Conservation (phyloP, 2,113 vertebrate species). For the Todiramphus chloris region DNA sequence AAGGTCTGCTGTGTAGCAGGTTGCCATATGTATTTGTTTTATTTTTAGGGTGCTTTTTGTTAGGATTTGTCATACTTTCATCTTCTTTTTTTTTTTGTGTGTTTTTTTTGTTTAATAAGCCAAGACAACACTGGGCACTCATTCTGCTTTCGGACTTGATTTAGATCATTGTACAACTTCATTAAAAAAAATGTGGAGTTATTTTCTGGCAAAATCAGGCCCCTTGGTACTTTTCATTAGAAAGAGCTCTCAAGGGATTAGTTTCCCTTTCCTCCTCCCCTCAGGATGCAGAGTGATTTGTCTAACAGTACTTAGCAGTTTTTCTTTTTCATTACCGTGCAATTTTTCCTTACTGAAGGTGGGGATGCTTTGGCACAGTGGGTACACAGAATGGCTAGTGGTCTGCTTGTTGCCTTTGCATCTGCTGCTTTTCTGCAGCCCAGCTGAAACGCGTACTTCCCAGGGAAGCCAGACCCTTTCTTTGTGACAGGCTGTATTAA, state of each 20-base stretch:
- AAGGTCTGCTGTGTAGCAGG: neutral
- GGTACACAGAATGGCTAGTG: neutral
- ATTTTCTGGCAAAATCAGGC: conserved; percentile 11
- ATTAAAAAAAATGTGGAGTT: neutral
- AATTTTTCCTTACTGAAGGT: neutral
- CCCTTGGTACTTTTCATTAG: neutral
- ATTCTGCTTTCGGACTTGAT: neutral
- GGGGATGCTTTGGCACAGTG: neutral
- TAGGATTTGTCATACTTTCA: neutral
- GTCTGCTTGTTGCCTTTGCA: neutral
- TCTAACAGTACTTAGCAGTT: neutral
- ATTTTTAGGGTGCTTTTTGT: neutral
- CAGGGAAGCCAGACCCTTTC: neutral
- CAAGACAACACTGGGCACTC: neutral
- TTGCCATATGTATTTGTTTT: neutral
- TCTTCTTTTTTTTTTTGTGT: neutral
- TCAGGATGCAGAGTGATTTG: neutral
- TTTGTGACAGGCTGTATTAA: neutral
- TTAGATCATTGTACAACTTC: neutral
- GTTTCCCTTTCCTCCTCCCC: neutral
- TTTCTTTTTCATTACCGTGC: neutral
- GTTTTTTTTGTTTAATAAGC: neutral
- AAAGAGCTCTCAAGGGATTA: neutral
- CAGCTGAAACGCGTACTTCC: accelerated
- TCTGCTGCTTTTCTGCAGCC: neutral